A percentile compares a stretch with the other conserved stretches of the same genome.
Evolutionary conservation across 2,797 vertebrate species (phyloP).

Genomic region (Bradypodion pumilum): DNA sequence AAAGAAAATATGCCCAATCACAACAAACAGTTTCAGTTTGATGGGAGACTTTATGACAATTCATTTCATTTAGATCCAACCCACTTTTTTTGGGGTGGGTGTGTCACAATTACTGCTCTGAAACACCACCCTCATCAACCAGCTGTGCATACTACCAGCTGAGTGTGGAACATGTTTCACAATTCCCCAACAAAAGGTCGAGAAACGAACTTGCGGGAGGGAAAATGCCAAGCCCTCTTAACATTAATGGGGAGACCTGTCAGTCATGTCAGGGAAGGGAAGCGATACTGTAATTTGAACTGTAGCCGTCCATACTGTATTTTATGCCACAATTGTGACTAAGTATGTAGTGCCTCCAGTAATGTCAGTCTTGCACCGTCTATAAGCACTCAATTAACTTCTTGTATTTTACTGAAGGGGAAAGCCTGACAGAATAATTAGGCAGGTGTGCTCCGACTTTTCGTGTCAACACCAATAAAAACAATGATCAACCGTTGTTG

Average conservation of each 20-base stretch:
- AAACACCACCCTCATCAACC: neutral
- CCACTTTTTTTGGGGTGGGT: neutral
- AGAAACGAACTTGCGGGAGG: neutral
- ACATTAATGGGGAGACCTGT: conserved; percentile 1
- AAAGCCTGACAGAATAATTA: conserved; percentile 30
- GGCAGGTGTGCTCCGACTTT: neutral
- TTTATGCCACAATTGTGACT: neutral
- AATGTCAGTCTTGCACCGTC: conserved; percentile 7
- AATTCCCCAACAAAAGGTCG: neutral
- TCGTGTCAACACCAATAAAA: conserved; percentile 22
- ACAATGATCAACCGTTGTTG: conserved; percentile 45
- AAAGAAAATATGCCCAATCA: neutral
- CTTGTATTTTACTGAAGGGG: conserved; percentile 14
- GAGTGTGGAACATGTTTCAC: neutral
- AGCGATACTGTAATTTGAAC: conserved; percentile 2
- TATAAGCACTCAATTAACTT: conserved; percentile 33
- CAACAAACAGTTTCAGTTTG: neutral
- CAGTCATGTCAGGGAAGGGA: neutral
- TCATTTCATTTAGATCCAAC: neutral
- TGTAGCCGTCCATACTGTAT: neutral
- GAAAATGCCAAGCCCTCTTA: neutral
- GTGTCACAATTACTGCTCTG: neutral
- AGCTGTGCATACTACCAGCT: neutral
- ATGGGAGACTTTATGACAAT: neutral
- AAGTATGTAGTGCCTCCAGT: neutral